Conservation (phyloP, 2,113 vertebrate genomes). For the Myocastor coypus region DNA sequence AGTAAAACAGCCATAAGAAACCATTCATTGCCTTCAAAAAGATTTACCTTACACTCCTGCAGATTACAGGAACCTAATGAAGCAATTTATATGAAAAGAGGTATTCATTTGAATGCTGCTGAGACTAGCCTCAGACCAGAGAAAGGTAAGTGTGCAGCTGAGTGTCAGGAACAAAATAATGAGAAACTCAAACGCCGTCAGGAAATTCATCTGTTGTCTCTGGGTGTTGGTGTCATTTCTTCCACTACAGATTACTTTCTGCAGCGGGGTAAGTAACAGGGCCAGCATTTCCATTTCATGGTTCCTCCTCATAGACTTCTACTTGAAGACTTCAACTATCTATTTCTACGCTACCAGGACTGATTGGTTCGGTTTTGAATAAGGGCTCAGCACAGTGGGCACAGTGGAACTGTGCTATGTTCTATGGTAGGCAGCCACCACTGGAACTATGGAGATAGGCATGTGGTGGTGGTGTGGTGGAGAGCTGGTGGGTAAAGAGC, state of each 20-base stretch:
- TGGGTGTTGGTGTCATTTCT: background rate
- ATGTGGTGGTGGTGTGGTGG: background rate
- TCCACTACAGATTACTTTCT: background rate
- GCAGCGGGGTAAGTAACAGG: background rate
- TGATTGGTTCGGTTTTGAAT: background rate
- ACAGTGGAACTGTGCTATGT: too few relatives aligned
- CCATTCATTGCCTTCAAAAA: background rate
- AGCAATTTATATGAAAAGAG: constrained; percentile 20
- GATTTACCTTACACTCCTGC: background rate
- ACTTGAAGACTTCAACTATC: background rate
- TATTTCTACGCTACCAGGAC: background rate
- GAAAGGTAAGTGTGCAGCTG: background rate
- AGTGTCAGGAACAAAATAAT: background rate
- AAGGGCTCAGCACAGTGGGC: background rate
- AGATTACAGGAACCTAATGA: constrained; percentile 29
- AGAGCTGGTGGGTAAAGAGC: background rate
- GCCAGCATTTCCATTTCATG: background rate
- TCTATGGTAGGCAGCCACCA: background rate
- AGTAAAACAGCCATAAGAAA: background rate
- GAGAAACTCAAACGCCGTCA: background rate
- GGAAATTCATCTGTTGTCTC: background rate
- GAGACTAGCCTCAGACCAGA: background rate
- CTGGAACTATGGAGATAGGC: background rate
- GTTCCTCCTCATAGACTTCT: background rate
- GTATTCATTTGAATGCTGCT: background rate